Evolutionary conservation across 2,888 invertebrate species (phyloP).

Genomic region (Seira musarum): DNA sequence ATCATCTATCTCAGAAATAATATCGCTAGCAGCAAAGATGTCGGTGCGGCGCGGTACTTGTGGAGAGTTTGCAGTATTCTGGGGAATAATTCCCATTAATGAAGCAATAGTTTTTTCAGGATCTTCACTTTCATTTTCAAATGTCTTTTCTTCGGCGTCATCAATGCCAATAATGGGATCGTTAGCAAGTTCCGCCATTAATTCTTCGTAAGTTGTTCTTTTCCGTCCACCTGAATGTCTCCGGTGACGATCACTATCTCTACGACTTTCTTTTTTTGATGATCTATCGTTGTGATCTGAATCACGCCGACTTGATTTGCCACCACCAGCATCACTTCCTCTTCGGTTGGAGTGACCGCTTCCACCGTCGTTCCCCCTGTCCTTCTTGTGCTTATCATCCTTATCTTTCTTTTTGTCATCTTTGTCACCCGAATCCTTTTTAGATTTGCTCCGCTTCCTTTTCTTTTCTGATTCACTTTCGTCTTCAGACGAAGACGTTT

Average conservation of each 20-base stretch:
- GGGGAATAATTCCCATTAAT: conserved; percentile 33
- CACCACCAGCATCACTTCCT: conserved; percentile 41
- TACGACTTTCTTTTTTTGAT: conserved; percentile 42
- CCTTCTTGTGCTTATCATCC: conserved; percentile 44
- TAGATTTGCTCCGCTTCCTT: conserved; percentile 49
- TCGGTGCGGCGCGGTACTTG: conserved; percentile 21
- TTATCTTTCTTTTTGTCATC: conserved; percentile 49
- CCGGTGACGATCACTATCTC: conserved; percentile 22
- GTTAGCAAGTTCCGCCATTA: conserved; percentile 38
- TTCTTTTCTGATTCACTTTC: conserved; percentile 49
- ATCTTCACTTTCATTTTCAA: conserved; percentile 18
- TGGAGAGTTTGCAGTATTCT: neutral
- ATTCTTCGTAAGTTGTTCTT: conserved; percentile 28
- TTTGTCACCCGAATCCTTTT: conserved; percentile 50
- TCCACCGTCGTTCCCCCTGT: conserved; percentile 43
- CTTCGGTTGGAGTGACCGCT: conserved; percentile 41
- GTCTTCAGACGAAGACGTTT: conserved; percentile 40
- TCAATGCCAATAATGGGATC: conserved; percentile 28
- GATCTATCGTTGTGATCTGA: conserved; percentile 33
- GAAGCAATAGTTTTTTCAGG: conserved; percentile 44
- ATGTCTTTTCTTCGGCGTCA: neutral
- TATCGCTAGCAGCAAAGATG: conserved; percentile 45
- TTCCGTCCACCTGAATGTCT: conserved; percentile 52
- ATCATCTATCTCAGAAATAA: conserved; percentile 62
- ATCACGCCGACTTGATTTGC: conserved; percentile 39